These are phyloP conservation scores for Dendroctonus valens DNA, from an alignment of 1,140 invertebrate species.

Conservation along the genomic window DNA sequence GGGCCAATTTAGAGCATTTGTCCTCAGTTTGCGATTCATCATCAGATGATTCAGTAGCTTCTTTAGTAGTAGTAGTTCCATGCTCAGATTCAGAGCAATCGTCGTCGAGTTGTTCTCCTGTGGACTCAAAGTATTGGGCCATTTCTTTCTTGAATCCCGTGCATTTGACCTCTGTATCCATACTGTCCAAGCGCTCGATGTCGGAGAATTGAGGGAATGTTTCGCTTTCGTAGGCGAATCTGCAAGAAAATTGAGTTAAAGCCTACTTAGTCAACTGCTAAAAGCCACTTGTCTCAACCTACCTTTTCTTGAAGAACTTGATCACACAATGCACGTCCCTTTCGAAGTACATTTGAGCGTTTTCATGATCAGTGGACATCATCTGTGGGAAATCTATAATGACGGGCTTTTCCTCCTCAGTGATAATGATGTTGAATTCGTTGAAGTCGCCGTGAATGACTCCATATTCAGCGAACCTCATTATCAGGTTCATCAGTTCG, in stretches of 20 bases:
- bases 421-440: conserved; percentile 96
- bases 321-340: conserved; percentile 92
- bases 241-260: conserved; percentile 3
- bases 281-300: background rate
- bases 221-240: conserved; percentile 88
- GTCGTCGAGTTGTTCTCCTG: conserved; percentile 47
- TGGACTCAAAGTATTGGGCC: conserved; percentile 64
- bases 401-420: conserved; percentile 76
- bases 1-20: too few species aligned
- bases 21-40: background rate
- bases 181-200: conserved; percentile 75
- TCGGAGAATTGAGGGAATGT: conserved; percentile 84
- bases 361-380: conserved; percentile 90
- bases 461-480: conserved; percentile 87
- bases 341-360: conserved; percentile 91
- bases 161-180: conserved; percentile 88
- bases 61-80: conserved; percentile 35
- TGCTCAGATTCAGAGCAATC: conserved; percentile 12
- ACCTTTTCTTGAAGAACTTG: conserved; percentile 85
- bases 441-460: conserved; percentile 99
- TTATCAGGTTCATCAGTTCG: conserved; percentile 92
- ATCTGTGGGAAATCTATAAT: conserved; percentile 99
- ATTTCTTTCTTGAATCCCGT: conserved; percentile 87
- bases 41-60: background rate
- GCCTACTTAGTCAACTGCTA: background rate